Percentiles rank a stretch among this genome's conserved stretches.
These are phyloP conservation scores for Ischnus inquisitorius DNA, from an alignment of 2,888 invertebrate species.

Conservation along the genomic window DNA sequence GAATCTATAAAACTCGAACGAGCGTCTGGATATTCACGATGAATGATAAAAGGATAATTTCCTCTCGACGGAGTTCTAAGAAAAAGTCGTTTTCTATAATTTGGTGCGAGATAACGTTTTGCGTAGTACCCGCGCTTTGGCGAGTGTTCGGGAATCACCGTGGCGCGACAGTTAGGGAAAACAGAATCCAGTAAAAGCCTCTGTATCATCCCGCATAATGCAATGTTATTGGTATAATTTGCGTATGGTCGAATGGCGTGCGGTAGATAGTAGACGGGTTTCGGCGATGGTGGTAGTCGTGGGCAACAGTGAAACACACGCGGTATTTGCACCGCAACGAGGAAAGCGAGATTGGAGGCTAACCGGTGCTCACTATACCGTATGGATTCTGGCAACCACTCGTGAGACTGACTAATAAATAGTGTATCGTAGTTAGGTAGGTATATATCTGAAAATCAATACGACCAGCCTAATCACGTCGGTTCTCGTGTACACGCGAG, in stretches of 20 bases:
- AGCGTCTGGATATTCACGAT: neutral
- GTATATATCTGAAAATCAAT: constrained; percentile 60
- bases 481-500: constrained; percentile 41
- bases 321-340: constrained; percentile 37
- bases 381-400: constrained; percentile 12
- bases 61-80: constrained; percentile 13
- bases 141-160: constrained; percentile 4
- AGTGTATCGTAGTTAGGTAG: constrained; percentile 45
- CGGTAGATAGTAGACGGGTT: constrained; percentile 11
- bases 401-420: constrained; percentile 50
- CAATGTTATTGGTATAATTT: constrained; percentile 60
- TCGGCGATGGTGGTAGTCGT: constrained; percentile 21
- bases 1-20: no score
- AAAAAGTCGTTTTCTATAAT: constrained; percentile 11
- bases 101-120: constrained; percentile 32
- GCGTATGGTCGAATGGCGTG: constrained; percentile 28
- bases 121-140: neutral
- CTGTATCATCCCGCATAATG: constrained; percentile 38
- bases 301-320: constrained; percentile 10
- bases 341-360: constrained; percentile 34
- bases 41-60: neutral
- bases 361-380: neutral
- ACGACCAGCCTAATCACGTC: constrained; percentile 56
- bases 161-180: neutral
- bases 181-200: neutral